Base-by-base conservation (phyloP, 1,140 invertebrate genomes). In the Aphelenchoides avenae region DNA sequence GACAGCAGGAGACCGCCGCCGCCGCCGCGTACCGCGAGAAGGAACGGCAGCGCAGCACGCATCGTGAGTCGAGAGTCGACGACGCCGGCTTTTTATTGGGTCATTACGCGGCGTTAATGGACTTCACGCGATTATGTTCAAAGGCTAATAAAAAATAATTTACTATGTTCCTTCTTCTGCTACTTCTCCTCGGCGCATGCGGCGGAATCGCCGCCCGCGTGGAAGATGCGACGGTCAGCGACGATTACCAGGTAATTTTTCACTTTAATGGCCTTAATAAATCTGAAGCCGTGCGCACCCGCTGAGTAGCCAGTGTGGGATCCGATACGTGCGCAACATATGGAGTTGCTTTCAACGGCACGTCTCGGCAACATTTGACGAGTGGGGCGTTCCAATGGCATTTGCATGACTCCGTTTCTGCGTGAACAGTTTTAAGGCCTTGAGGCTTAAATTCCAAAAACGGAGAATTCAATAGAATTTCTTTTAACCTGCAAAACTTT, bases 401-500 rank as follows among this genome's bases (percentile, higher is more conserved):
- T 26, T 46, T 52, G 39, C 6, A 48, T 34, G 31, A 26, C 24
- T 15, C 31, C n/a, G 5, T 20, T 43, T 15, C n/a, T 43, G 9
- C 41, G 4, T 43, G 26, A n/a, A n/a, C 41, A 49, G 26, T 49
- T 26, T 27, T 7, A 26, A 41, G 18, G 18, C 40, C 1, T 52
- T 34, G 34, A 63, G 56, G 24, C 54, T 59, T 15, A 57, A 58
- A 22, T 61, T 59, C 11, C 56, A 58, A 41, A 57, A 40, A 47
- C 54, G 15, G 11, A 20, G 15, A 9, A 50, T 40, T 15, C 26
- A 49, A 50, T 29, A 44, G 51, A 50, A 22, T 58, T 18, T 62
- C 34, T 11, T 61, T 61, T 44, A 1, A 20, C 24, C 3, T 30
- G 2, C 5, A 48, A 48, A 52, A 22, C 5, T 37, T 60, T 60